These are phyloP conservation scores for Alethe castanea DNA, from an alignment of 2,113 vertebrate species.

Conservation along the genomic window DNA sequence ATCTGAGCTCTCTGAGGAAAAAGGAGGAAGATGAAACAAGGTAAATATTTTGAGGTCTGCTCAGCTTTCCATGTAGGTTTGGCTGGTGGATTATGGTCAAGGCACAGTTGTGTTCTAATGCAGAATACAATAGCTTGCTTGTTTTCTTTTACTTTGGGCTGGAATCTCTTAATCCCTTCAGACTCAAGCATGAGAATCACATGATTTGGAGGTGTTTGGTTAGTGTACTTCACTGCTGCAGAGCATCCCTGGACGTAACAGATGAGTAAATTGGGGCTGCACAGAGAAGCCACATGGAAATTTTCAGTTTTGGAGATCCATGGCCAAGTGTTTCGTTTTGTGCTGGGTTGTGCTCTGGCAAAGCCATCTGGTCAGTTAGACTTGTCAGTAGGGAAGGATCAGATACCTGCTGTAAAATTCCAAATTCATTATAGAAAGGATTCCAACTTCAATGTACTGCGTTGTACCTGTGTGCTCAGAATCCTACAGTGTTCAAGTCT, in stretches of 20 bases:
- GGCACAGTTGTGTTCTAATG: constrained; percentile 14
- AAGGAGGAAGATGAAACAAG: constrained; percentile 30
- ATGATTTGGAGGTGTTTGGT: constrained; percentile 54
- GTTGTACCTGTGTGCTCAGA: rapidly evolving
- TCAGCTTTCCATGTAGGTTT: constrained; percentile 36
- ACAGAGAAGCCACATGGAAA: not conserved
- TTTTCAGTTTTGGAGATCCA: not conserved
- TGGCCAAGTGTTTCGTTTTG: not conserved
- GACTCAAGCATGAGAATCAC: constrained; percentile 41
- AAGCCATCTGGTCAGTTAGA: not conserved
- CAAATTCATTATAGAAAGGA: not conserved
- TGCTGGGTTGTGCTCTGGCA: not conserved
- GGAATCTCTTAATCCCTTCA: constrained; percentile 55
- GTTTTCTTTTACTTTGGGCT: constrained; percentile 58
- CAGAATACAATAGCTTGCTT: constrained; percentile 45
- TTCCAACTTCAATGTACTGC: rapidly evolving
- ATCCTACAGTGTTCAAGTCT: not conserved
- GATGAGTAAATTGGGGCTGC: not conserved
- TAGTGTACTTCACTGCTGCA: not conserved
- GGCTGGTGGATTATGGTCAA: constrained; percentile 29
- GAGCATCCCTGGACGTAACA: not conserved
- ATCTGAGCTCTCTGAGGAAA: not conserved
- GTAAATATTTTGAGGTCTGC: constrained; percentile 43
- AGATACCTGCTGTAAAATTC: not conserved
- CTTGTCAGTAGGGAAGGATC: not conserved